Conservation (phyloP, 1,140 invertebrate genomes). For the Zaprionus gabonicus region DNA sequence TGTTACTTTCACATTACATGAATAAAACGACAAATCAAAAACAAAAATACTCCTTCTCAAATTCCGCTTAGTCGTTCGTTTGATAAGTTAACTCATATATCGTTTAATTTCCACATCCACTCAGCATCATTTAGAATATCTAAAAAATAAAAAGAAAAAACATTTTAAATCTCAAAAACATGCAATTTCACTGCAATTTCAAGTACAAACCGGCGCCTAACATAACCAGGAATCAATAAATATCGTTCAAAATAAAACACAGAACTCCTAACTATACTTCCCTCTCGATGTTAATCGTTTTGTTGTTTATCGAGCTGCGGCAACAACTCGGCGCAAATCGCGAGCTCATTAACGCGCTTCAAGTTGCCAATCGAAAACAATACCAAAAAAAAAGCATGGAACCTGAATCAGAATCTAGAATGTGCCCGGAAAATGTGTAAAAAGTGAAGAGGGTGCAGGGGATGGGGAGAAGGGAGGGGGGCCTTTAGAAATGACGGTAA, state of each 20-base stretch:
- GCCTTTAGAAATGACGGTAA: slow-evolving; percentile 44
- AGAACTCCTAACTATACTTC: neutral
- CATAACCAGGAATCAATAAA: neutral
- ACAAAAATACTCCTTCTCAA: no score
- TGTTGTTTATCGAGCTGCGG: slow-evolving; percentile 3
- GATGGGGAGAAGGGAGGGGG: neutral
- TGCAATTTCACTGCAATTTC: neutral
- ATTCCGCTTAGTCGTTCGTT: no score
- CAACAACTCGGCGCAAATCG: slow-evolving; percentile 21
- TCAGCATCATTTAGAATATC: no score
- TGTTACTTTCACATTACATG: no score
- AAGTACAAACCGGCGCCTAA: neutral
- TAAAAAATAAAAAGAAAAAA: neutral
- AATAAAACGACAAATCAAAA: no score
- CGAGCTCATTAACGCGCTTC: slow-evolving; percentile 48
- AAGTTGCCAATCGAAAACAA: slow-evolving; percentile 38
- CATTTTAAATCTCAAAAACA: neutral
- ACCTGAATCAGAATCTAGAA: slow-evolving; percentile 1
- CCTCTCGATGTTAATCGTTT: neutral
- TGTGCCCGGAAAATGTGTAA: neutral
- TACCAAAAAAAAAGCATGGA: slow-evolving; percentile 29
- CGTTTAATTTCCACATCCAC: neutral
- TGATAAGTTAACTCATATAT: no score
- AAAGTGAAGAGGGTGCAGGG: neutral
- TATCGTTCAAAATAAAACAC: neutral